Conservation (phyloP, 53 echinoderm and acorn worm species). For the Crossaster papposus region DNA sequence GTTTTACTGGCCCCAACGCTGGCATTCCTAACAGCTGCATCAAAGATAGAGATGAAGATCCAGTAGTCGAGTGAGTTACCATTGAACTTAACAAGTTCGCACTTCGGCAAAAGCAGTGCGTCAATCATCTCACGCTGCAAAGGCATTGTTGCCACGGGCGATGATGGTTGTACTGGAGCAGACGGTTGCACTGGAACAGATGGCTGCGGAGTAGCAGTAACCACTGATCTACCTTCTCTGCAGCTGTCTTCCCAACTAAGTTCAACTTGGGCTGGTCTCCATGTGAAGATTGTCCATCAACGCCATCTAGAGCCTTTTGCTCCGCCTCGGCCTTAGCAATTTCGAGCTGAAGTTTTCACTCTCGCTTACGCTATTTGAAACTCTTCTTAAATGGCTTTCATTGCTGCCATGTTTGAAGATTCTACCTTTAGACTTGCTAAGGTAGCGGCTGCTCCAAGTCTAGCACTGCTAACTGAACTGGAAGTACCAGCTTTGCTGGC, state of each 20-base stretch:
- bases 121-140: slow-evolving; percentile 17
- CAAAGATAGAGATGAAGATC: slow-evolving; percentile 3
- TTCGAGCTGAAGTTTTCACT: background rate
- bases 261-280: background rate
- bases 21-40: background rate
- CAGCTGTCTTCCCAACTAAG: background rate
- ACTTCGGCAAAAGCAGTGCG: background rate
- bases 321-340: slow-evolving; percentile 28
- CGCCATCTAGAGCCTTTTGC: background rate
- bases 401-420: background rate
- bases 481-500: background rate
- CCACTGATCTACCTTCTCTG: slow-evolving; percentile 1
- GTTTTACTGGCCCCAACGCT: background rate
- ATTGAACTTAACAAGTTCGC: background rate
- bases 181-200: background rate
- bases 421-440: background rate
- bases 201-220: background rate
- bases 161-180: background rate
- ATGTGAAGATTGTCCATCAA: slow-evolving; percentile 4
- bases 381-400: slow-evolving; percentile 21
- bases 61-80: background rate
- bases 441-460: background rate
- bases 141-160: background rate
- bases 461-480: background rate
- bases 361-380: slow-evolving; percentile 6